A percentile compares a stretch with the other conserved stretches of the same genome.
Evolutionary conservation across 2,113 vertebrate genomes (phyloP).

Genomic region (Tychaedon coryphoeus): DNA sequence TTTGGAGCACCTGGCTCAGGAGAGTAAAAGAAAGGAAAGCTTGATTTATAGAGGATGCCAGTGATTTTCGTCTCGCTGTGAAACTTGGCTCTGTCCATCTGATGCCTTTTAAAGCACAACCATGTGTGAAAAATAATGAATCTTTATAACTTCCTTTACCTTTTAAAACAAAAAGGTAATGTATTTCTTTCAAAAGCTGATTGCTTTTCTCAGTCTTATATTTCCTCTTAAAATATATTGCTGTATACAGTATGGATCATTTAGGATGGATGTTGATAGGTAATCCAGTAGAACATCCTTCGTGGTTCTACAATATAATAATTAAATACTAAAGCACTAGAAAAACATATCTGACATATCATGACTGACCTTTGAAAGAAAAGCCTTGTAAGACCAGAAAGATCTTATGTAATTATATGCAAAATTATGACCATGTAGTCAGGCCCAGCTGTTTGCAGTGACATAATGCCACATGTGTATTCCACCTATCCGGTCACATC

Average conservation of each 20-base stretch:
- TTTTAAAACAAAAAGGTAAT: conserved; percentile 1
- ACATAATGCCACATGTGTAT: neutral
- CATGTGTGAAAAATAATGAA: conserved; percentile 52
- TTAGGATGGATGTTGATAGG: neutral
- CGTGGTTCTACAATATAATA: neutral
- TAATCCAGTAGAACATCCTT: neutral
- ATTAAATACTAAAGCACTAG: neutral
- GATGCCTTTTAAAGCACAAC: conserved; percentile 58
- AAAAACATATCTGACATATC: neutral
- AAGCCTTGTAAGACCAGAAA: neutral
- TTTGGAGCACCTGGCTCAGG: neutral
- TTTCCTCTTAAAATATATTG: conserved; percentile 8
- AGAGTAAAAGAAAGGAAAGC: conserved; percentile 16
- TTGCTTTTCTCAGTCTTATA: neutral
- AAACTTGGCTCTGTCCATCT: conserved; percentile 34
- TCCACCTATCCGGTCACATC: neutral
- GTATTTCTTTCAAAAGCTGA: neutral
- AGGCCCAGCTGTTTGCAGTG: neutral
- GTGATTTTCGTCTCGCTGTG: conserved; percentile 18
- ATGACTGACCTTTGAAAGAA: neutral
- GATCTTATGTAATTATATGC: neutral
- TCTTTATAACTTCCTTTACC: conserved; percentile 32
- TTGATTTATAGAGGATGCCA: conserved; percentile 42
- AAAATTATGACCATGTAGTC: neutral
- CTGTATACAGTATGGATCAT: neutral